A percentile compares a stretch with the other conserved stretches of the same genome.
These are phyloP conservation scores for Trachymyrmex septentrionalis DNA, from an alignment of 1,140 invertebrate genomes.

Conservation along the genomic window DNA sequence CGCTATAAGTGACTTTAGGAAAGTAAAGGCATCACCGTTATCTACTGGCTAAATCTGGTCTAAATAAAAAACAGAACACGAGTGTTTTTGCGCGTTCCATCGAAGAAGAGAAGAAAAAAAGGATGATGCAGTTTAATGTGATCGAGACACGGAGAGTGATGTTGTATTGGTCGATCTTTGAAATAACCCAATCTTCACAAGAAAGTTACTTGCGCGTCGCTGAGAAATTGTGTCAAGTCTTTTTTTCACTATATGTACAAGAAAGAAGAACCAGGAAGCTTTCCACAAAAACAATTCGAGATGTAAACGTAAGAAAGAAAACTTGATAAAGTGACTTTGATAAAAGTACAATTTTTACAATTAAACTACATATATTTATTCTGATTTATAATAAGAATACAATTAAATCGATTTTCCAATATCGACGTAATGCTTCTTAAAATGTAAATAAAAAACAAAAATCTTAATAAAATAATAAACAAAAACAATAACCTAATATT, in stretches of 20 bases:
- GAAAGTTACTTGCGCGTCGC: neutral
- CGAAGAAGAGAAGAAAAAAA: neutral
- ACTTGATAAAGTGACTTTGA: neutral
- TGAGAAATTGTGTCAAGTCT: slow-evolving; percentile 36
- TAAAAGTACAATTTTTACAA: slow-evolving; percentile 6
- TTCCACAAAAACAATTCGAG: slow-evolving; percentile 7
- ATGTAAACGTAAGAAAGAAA: neutral
- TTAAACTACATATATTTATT: neutral
- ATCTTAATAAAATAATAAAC: neutral
- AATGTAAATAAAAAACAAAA: neutral
- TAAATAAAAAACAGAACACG: slow-evolving; percentile 17
- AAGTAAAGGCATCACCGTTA: neutral
- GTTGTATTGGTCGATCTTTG: neutral
- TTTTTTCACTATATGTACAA: neutral
- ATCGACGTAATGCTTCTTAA: neutral
- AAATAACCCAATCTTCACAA: slow-evolving; percentile 11
- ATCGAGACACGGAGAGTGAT: neutral
- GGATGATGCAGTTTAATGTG: neutral
- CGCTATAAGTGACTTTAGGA: too few species aligned
- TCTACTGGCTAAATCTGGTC: neutral
- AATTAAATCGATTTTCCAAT: neutral
- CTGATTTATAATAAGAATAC: neutral
- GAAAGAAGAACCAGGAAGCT: neutral
- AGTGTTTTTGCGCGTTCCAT: neutral
- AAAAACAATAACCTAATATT: neutral